Conservation (phyloP, 2,888 invertebrate genomes). For the Athalia rosae region DNA sequence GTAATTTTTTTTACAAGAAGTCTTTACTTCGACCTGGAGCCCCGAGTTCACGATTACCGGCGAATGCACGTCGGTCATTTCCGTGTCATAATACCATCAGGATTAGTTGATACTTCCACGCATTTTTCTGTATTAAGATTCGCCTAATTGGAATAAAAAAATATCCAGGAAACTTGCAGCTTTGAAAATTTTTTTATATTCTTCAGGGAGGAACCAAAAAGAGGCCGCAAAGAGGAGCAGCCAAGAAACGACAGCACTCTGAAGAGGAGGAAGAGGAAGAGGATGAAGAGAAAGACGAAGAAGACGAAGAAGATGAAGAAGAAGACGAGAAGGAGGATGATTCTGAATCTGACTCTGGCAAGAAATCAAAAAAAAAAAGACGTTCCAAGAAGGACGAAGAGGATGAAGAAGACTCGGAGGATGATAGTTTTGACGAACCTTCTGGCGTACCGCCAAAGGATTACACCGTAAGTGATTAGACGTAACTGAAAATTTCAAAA, state of each 20-base stretch:
- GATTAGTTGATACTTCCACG: no score
- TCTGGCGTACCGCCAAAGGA: slow-evolving; percentile 70
- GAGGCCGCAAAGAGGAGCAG: slow-evolving; percentile 66
- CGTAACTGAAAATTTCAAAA: background rate
- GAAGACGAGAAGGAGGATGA: slow-evolving; percentile 69
- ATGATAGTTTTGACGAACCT: slow-evolving; percentile 67
- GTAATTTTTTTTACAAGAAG: background rate
- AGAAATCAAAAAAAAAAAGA: slow-evolving; percentile 64
- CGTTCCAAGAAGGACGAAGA: slow-evolving; percentile 67
- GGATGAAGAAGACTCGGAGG: slow-evolving; percentile 70
- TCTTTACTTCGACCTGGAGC: background rate
- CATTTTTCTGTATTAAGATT: no score
- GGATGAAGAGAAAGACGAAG: slow-evolving; percentile 67
- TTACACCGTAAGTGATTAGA: slow-evolving; percentile 63
- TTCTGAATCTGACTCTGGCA: slow-evolving; percentile 67
- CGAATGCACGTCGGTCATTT: background rate
- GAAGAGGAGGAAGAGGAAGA: slow-evolving; percentile 64
- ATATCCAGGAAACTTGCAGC: no score
- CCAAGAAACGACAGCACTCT: slow-evolving; percentile 70
- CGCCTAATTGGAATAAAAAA: no score
- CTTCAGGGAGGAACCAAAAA: slow-evolving; percentile 64
- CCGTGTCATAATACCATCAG: background rate
- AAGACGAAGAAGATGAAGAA: slow-evolving; percentile 68
- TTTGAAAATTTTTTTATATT: no score
- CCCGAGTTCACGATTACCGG: background rate